These are phyloP conservation scores for Naja naja DNA, from an alignment of 2,113 vertebrate species.

Conservation along the genomic window DNA sequence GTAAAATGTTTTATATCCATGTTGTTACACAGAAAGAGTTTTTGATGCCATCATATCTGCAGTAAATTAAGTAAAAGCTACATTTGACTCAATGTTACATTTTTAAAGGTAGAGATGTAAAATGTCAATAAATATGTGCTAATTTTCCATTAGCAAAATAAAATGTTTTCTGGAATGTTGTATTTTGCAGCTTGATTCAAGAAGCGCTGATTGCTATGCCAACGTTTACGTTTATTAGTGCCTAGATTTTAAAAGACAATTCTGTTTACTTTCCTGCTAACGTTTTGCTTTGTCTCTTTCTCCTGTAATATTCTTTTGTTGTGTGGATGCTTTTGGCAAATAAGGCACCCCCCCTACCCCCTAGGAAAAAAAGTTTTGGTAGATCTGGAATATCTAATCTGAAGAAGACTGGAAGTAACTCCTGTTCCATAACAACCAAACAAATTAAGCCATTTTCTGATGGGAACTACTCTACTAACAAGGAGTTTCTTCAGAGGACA, in stretches of 20 bases:
- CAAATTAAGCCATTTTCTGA: conserved; percentile 41
- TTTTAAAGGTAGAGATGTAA: neutral
- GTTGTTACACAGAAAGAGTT: neutral
- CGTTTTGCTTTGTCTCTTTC: conserved; percentile 72
- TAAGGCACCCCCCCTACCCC: conserved; percentile 80
- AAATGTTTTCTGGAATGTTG: neutral
- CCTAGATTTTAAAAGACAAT: conserved; percentile 45
- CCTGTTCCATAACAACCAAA: conserved; percentile 50
- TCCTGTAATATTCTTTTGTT: conserved; percentile 70
- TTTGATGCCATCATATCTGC: neutral
- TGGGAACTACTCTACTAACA: conserved; percentile 54
- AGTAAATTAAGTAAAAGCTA: neutral
- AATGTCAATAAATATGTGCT: neutral
- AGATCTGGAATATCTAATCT: conserved; percentile 65
- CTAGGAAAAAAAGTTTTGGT: conserved; percentile 83
- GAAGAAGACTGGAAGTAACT: conserved; percentile 53
- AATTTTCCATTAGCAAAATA: conserved; percentile 22
- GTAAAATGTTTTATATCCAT: neutral
- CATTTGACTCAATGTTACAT: neutral
- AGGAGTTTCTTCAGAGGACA: conserved; percentile 66
- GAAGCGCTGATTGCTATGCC: conserved; percentile 4
- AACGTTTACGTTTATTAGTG: neutral
- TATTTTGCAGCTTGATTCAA: conserved; percentile 37
- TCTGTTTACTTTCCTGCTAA: conserved; percentile 66
- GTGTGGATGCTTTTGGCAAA: conserved; percentile 73